These are phyloP conservation scores for Diceros bicornis DNA, from an alignment of 2,797 vertebrate genomes.

Conservation along the genomic window DNA sequence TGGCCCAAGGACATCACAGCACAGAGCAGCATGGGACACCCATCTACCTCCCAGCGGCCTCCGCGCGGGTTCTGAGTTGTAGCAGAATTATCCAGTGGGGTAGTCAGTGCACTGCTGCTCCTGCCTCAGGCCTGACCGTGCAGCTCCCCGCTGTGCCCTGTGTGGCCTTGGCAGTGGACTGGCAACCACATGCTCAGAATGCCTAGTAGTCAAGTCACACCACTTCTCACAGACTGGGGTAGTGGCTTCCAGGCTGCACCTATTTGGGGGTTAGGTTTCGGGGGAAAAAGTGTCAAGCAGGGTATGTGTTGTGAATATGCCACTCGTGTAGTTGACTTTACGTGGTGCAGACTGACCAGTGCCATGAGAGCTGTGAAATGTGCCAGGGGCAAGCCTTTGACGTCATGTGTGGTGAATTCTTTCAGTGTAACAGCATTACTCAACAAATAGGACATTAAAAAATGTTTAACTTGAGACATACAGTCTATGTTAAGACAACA, in stretches of 20 bases:
- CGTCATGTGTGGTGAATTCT: conserved; percentile 88
- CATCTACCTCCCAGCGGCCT: conserved; percentile 97
- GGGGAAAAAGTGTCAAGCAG: conserved; percentile 87
- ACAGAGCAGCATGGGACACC: conserved; percentile 97
- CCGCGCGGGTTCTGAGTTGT: conserved; percentile 95
- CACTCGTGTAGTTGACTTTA: conserved; percentile 90
- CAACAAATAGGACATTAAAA: conserved; percentile 82
- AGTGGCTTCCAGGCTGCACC: conserved; percentile 81
- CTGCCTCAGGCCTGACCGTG: conserved; percentile 83
- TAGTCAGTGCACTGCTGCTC: conserved; percentile 80
- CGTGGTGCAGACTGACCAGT: conserved; percentile 88
- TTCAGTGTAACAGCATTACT: conserved; percentile 87
- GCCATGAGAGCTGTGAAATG: conserved; percentile 88
- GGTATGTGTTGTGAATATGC: conserved; percentile 89
- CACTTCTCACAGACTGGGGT: conserved; percentile 83
- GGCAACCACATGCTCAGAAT: conserved; percentile 85
- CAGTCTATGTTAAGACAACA: conserved; percentile 87
- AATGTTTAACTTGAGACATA: conserved; percentile 88
- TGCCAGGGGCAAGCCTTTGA: conserved; percentile 89
- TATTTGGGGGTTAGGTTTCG: conserved; percentile 84
- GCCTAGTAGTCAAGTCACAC: conserved; percentile 82
- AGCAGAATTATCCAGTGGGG: conserved; percentile 46
- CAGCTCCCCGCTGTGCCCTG: conserved; percentile 84
- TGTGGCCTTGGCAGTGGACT: conserved; percentile 86
- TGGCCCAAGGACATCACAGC: conserved; percentile 97